These are phyloP conservation scores for Antennarius striatus DNA, from an alignment of 2,113 vertebrate genomes.

Conservation along the genomic window DNA sequence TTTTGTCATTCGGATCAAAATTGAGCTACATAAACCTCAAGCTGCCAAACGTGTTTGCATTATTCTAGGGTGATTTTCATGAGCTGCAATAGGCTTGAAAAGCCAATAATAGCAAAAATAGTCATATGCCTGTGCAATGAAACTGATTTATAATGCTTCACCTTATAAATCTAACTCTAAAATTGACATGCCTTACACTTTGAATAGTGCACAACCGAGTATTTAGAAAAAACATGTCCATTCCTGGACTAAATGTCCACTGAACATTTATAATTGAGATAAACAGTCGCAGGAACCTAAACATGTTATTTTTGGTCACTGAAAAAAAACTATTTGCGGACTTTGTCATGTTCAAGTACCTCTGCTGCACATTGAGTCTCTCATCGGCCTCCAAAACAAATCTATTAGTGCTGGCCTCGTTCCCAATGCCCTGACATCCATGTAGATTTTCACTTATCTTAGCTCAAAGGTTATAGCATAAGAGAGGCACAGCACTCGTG, in stretches of 20 bases:
- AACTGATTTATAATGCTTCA: neutral
- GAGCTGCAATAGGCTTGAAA: neutral
- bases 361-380: neutral
- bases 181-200: no score
- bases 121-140: no score
- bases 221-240: conserved; percentile 16
- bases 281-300: conserved; percentile 44
- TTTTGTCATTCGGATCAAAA: no score
- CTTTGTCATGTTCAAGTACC: conserved; percentile 9
- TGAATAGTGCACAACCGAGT: neutral
- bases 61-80: no score
- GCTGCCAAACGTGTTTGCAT: neutral
- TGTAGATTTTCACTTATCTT: conserved; percentile 26
- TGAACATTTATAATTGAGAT: conserved; percentile 21
- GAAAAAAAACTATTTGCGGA: conserved; percentile 25
- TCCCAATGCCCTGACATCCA: conserved; percentile 15
- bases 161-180: neutral
- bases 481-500: conserved; percentile 15
- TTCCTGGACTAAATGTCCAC: conserved; percentile 25
- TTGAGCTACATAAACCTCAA: neutral
- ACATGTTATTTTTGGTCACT: conserved; percentile 17
- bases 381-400: conserved; percentile 10
- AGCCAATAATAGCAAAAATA: neutral
- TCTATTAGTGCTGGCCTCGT: conserved; percentile 22
- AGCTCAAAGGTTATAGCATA: conserved; percentile 16